Percentiles rank a stretch among this genome's conserved stretches.
phyloP scores from a whole-genome alignment of 2,113 vertebrate genomes.

The Malaclemys terrapin region DNA sequence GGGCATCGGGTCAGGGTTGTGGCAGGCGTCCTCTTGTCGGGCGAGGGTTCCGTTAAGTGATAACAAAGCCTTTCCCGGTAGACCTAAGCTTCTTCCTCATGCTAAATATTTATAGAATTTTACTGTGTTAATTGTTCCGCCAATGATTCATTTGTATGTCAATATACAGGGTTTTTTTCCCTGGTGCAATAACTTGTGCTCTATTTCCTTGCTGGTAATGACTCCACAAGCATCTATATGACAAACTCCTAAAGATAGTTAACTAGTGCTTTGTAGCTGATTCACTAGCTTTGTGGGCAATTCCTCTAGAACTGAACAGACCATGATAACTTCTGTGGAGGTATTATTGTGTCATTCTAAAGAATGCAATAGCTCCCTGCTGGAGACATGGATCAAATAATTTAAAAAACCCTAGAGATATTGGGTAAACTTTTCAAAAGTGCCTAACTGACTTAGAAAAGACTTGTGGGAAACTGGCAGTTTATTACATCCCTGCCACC shows the following conservation, averaged over 20 bases:
- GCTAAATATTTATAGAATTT: background rate
- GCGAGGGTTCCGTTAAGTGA: background rate
- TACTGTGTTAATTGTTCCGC: background rate
- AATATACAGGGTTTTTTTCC: background rate
- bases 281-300: background rate
- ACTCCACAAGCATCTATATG: background rate
- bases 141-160: background rate
- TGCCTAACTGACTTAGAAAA: background rate
- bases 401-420: background rate
- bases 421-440: background rate
- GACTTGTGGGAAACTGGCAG: background rate
- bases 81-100: background rate
- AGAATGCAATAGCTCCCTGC: background rate
- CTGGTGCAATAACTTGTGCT: background rate
- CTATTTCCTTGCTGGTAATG: constrained; percentile 49
- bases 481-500: background rate
- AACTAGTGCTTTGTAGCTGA: background rate
- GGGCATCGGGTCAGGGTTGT: fast-evolving
- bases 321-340: background rate
- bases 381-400: background rate
- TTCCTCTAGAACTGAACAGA: fast-evolving
- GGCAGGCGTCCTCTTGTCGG: background rate
- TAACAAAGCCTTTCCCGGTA: background rate
- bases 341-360: background rate
- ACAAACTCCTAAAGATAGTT: background rate